These are phyloP conservation scores for Helarctos malayanus DNA, from an alignment of 2,797 vertebrate genomes.

Conservation along the genomic window DNA sequence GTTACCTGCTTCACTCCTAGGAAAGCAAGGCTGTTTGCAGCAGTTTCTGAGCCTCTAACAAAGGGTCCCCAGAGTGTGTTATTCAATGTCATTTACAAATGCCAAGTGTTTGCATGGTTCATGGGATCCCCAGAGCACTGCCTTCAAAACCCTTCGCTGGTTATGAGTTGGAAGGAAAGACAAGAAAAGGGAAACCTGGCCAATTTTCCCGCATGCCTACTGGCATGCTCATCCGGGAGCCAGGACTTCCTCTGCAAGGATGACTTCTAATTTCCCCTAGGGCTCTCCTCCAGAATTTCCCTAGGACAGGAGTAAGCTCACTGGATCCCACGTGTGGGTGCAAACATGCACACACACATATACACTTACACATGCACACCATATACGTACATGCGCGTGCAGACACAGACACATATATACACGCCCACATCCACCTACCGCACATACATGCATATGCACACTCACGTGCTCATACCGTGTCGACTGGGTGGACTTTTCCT, in stretches of 20 bases:
- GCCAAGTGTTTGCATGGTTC: slow-evolving; percentile 69
- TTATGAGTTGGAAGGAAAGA: not conserved
- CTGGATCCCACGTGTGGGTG: no score
- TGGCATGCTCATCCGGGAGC: not conserved
- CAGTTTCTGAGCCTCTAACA: slow-evolving; percentile 62
- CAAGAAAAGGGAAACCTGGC: not conserved
- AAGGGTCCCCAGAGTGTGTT: slow-evolving; percentile 54
- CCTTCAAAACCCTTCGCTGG: not conserved
- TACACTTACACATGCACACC: not conserved
- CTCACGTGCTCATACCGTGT: slow-evolving; percentile 45
- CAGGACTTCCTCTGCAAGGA: not conserved
- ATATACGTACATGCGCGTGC: no score
- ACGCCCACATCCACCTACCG: not conserved
- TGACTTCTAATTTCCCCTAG: not conserved
- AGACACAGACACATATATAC: not conserved
- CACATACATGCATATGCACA: not conserved
- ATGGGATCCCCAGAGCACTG: slow-evolving; percentile 1
- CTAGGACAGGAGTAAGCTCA: not conserved
- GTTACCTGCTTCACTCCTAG: slow-evolving; percentile 49
- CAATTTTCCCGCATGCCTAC: not conserved
- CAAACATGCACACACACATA: no score
- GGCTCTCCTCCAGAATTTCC: not conserved
- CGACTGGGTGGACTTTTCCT: not conserved
- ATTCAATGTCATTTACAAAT: slow-evolving; percentile 83
- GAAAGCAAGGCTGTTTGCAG: slow-evolving; percentile 71